A percentile compares a stretch with the other conserved stretches of the same genome.
These are phyloP conservation scores for Pyrrhura leucotis DNA, from an alignment of 2,797 vertebrate species.

Conservation along the genomic window DNA sequence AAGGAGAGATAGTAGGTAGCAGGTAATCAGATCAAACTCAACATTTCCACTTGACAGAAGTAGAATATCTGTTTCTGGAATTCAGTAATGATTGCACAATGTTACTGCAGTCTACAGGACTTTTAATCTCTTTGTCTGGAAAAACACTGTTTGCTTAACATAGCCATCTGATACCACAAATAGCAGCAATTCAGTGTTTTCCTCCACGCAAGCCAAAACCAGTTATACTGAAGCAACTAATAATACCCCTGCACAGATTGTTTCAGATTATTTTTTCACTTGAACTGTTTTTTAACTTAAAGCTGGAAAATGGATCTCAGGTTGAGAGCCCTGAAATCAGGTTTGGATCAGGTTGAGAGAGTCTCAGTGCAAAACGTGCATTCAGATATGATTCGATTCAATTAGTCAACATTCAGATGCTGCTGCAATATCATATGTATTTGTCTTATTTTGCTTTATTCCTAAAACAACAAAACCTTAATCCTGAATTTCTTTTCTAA, in stretches of 20 bases:
- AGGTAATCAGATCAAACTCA: background rate
- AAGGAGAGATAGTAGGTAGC: background rate
- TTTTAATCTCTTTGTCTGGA: constrained; percentile 3
- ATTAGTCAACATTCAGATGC: background rate
- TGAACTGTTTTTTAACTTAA: background rate
- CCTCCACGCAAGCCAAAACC: constrained; percentile 2
- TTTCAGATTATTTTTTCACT: background rate
- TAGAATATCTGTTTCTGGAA: background rate
- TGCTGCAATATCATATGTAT: background rate
- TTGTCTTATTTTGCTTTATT: background rate
- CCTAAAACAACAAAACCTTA: background rate
- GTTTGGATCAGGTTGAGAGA: background rate
- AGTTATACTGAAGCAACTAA: constrained; percentile 1
- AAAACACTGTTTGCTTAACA: constrained; percentile 27
- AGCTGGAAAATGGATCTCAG: background rate
- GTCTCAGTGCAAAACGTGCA: background rate
- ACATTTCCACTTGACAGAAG: background rate
- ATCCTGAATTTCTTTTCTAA: background rate
- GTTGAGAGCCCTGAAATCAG: background rate
- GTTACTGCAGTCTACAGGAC: background rate
- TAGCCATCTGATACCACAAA: background rate
- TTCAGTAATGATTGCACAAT: background rate
- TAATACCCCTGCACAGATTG: background rate
- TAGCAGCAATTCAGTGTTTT: constrained; percentile 16
- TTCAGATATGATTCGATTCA: background rate